Conservation (phyloP, 1,140 invertebrate genomes). For the Portunus trituberculatus region DNA sequence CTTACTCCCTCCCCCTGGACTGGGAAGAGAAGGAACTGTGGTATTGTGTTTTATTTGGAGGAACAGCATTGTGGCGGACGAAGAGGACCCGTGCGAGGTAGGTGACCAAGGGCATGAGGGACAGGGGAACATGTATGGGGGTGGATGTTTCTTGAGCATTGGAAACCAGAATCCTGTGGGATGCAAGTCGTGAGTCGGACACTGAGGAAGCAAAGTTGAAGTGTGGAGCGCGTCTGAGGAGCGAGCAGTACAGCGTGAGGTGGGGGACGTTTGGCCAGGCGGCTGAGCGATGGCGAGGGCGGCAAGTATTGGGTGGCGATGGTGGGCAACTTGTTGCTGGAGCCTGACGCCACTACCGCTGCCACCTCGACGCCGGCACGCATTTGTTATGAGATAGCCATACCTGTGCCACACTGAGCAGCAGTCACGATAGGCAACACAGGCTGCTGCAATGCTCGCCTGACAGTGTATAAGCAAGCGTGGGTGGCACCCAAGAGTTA, state of each 20-base stretch:
- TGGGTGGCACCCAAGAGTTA: no score
- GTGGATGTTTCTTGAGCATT: background rate
- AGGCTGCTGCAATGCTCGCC: background rate
- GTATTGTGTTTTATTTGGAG: background rate
- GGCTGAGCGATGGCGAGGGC: background rate
- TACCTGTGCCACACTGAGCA: background rate
- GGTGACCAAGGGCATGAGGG: no score
- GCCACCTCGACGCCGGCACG: slow-evolving; percentile 32
- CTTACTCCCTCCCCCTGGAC: background rate
- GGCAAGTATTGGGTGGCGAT: slow-evolving; percentile 26
- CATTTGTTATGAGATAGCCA: slow-evolving; percentile 37
- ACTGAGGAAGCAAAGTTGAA: background rate
- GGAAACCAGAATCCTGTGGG: background rate
- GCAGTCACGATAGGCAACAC: background rate
- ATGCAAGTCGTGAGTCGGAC: background rate
- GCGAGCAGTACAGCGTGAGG: no score
- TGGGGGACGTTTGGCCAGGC: background rate
- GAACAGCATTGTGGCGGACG: background rate
- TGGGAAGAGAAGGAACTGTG: background rate
- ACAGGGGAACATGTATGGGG: background rate
- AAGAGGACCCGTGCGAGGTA: background rate
- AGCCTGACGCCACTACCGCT: slow-evolving; percentile 27
- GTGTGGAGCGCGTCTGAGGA: background rate
- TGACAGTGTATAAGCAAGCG: no score
- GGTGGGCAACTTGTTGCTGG: slow-evolving; percentile 53